phyloP scores from a whole-genome alignment of 2,113 vertebrate species.

The Procapra przewalskii region DNA sequence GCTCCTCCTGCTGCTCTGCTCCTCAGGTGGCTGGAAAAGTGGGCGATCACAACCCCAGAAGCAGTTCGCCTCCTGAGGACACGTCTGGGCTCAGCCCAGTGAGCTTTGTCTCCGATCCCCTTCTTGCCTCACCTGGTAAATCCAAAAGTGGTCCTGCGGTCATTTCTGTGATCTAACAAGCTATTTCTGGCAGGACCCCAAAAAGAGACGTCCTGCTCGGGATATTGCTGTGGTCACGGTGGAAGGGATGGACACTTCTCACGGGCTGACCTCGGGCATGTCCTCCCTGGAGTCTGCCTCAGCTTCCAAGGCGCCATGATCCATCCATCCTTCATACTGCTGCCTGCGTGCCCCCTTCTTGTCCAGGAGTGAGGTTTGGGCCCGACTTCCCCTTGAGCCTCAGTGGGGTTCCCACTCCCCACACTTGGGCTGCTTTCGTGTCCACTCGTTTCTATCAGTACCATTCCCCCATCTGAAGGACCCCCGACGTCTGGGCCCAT shows the following conservation, averaged over 20 bases:
- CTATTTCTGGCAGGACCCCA: not conserved
- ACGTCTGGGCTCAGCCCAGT: not conserved
- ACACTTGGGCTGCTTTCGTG: accelerated
- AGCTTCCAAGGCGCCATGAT: not conserved
- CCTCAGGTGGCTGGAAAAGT: accelerated
- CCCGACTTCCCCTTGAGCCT: not conserved
- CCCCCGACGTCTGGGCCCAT: accelerated
- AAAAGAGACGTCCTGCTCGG: not conserved
- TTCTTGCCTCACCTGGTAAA: not conserved
- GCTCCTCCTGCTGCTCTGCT: not conserved
- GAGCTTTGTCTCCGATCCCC: not conserved
- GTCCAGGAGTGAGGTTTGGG: not conserved
- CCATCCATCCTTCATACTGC: accelerated
- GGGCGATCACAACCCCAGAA: accelerated
- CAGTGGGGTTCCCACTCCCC: not conserved
- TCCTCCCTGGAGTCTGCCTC: not conserved
- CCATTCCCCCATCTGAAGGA: not conserved
- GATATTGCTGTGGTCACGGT: not conserved
- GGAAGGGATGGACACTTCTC: not conserved
- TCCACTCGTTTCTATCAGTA: accelerated
- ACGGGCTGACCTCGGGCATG: accelerated
- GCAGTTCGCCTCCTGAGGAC: not conserved
- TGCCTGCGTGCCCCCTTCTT: accelerated
- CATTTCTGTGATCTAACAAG: not conserved
- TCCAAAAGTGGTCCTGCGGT: not conserved